Base-by-base conservation (phyloP, 1,140 invertebrate genomes). In the Calephelis nemesis region DNA sequence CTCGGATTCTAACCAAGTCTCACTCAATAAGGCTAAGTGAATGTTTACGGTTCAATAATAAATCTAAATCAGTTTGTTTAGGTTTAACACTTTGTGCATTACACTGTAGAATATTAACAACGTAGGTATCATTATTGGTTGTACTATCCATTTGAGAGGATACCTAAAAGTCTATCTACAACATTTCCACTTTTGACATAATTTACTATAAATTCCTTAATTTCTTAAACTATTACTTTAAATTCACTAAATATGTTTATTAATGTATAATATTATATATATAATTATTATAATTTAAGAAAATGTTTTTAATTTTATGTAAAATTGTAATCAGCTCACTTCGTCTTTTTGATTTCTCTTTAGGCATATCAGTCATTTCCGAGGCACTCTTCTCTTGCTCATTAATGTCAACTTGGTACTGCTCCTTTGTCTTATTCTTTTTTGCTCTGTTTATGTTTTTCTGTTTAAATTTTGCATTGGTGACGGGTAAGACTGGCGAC, bases 111-210 rank as follows among this genome's bases (percentile, higher is more conserved):
- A 76, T 65, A 11, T 75, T 70, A 4, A 72, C 13, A 10, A 15
- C 54, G 47, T 63, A 49, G 5, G 47, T 47, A 19, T 58, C 30
- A 48, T 69, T 71, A 13, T 42, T 1, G 1, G 5, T 10, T 7
- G n/a, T 13, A 11, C 52, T 67, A 73, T 58, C 68, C 69, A 74
- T 74, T 68, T 62, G 6, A 47, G 10, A 63, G 7, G 13, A 52
- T 11, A 42, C 50, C 50, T 15, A 52, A 13, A 30, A 52, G 40
- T 40, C 47, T 64, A 5, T 58, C 45, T 11, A 60, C 12, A 13
- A 68, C 58, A 10, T 63, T 62, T n/a, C 49, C 70, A 48, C 54
- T 62, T 40, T 12, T 67, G 10, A 71, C 48, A 11, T 58, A 47
- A 63, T 42, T 64, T 11, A 64, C 42, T 19, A 67, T 11, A 63